These are phyloP conservation scores for Ellobium chinense DNA, from an alignment of 2,888 invertebrate species.

Conservation along the genomic window DNA sequence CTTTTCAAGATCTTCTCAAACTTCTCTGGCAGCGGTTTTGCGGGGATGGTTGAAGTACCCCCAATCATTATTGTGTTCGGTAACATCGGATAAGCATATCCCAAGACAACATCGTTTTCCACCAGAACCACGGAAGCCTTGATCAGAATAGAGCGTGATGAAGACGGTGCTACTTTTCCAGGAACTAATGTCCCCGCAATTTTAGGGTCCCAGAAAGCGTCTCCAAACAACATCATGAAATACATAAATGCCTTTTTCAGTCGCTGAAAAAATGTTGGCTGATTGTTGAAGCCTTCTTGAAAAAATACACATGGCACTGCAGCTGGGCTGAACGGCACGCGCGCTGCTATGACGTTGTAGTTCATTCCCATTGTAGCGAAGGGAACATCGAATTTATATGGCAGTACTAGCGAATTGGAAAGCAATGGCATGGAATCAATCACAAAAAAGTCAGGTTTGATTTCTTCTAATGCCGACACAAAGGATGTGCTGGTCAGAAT, in stretches of 20 bases:
- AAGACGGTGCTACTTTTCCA: slow-evolving; percentile 27
- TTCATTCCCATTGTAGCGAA: slow-evolving; percentile 30
- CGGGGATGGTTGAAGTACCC: slow-evolving; percentile 48
- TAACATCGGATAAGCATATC: slow-evolving; percentile 45
- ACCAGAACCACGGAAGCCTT: slow-evolving; percentile 47
- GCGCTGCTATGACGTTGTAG: slow-evolving; percentile 13
- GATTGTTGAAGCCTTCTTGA: background rate
- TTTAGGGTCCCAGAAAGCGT: background rate
- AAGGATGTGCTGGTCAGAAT: background rate
- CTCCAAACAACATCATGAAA: background rate
- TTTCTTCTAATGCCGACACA: background rate
- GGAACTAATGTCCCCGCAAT: slow-evolving; percentile 39
- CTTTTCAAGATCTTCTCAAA: slow-evolving; percentile 49
- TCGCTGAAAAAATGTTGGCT: slow-evolving; percentile 12
- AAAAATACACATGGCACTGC: slow-evolving; percentile 12
- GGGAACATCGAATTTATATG: slow-evolving; percentile 31
- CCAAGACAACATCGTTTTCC: slow-evolving; percentile 53
- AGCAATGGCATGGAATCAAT: slow-evolving; percentile 9
- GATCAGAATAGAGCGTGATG: background rate
- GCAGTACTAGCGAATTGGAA: background rate
- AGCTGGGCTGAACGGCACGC: slow-evolving; percentile 28
- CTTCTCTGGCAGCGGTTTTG: slow-evolving; percentile 49
- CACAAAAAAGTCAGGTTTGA: slow-evolving; percentile 37
- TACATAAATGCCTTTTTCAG: background rate
- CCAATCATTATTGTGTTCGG: slow-evolving; percentile 55